Base-by-base conservation (phyloP, 2,113 vertebrate species). In the Vireo altiloquus region DNA sequence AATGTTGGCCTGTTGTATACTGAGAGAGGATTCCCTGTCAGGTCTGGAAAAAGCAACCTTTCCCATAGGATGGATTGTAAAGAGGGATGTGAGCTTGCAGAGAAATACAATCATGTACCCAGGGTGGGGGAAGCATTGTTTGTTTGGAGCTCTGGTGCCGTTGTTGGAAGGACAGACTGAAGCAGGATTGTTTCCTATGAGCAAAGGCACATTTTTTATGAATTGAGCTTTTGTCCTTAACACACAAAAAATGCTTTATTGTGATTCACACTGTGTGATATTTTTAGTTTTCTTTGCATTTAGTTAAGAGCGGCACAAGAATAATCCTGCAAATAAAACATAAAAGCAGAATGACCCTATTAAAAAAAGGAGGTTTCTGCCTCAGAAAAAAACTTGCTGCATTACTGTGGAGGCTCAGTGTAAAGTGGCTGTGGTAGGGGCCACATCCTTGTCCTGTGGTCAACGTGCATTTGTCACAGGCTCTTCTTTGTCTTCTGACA, bases 171-270 rank as follows among this genome's bases (percentile, higher is more conserved):
- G 50, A 72, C 72, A 74, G 33, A 92, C 93, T 89, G 77, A 92
- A 83, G 69, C 33, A 46, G 64, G 42, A 96, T 96, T 96, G 89
- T 96, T 91, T 92, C 3, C 3, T 70, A 15, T 59, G 35, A 89
- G 77, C 31, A 90, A 72, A 80, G 68, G 54, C 83, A 87, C 47
- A 66, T 61, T 87, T 89, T 77, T 70, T 52, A 70, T 91, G 78
- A 95, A 94, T 52, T 60, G 46, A 87, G 39, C 93, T 96, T 96
- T 96, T 96, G 91, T 96, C 61, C 80, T 89, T 54, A 40, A 60
- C 46, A 44, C 57, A 92, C 42, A 95, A 76, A 87, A 94, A 59
- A 15, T 35, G 42, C 42, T 23, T 54, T 70, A 69, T 33, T 49
- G 52, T 89, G 40, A 77, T 77, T 77, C 49, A 57, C 30, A 7